A percentile compares a stretch with the other conserved stretches of the same genome.
Conservation (phyloP, 1,140 invertebrate species). For the Dreissena polymorpha region DNA sequence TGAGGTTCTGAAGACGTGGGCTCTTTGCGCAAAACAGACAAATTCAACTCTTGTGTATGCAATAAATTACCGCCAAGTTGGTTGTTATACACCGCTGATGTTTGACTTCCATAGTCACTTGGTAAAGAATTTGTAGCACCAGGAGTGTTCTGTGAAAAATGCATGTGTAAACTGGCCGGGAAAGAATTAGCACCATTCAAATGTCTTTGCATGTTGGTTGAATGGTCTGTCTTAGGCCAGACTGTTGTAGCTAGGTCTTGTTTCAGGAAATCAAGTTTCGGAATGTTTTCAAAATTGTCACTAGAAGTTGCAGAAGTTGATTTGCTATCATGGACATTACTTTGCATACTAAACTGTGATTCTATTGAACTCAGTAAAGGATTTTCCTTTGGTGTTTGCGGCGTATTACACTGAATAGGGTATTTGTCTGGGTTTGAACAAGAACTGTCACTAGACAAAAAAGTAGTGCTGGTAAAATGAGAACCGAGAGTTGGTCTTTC, state of each 20-base stretch:
- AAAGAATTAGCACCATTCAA: conserved; percentile 17
- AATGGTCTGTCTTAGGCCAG: background rate
- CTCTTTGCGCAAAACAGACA: no score
- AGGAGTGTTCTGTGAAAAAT: background rate
- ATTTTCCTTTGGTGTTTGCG: conserved; percentile 48
- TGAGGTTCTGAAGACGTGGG: no score
- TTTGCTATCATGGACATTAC: background rate
- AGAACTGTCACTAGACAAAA: conserved; percentile 20
- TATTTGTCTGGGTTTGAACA: conserved; percentile 33
- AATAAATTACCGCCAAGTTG: no score
- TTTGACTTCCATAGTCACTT: conserved; percentile 27
- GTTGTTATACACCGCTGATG: background rate
- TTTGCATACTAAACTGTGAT: conserved; percentile 10
- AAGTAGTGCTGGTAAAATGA: conserved; percentile 37
- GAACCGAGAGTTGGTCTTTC: conserved; percentile 21
- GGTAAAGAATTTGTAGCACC: conserved; percentile 35
- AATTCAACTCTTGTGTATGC: no score
- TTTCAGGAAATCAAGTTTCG: conserved; percentile 43
- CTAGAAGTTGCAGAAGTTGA: conserved; percentile 2
- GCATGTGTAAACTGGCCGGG: conserved; percentile 30
- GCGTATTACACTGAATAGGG: conserved; percentile 51
- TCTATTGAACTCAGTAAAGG: conserved; percentile 31
- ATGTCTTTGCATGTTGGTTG: background rate
- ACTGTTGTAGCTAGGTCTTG: conserved; percentile 27
- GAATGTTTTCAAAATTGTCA: conserved; percentile 19